A percentile compares a stretch with the other conserved stretches of the same genome.
phyloP scores from a whole-genome alignment of 2,113 vertebrate species.

The Petroica traversi region DNA sequence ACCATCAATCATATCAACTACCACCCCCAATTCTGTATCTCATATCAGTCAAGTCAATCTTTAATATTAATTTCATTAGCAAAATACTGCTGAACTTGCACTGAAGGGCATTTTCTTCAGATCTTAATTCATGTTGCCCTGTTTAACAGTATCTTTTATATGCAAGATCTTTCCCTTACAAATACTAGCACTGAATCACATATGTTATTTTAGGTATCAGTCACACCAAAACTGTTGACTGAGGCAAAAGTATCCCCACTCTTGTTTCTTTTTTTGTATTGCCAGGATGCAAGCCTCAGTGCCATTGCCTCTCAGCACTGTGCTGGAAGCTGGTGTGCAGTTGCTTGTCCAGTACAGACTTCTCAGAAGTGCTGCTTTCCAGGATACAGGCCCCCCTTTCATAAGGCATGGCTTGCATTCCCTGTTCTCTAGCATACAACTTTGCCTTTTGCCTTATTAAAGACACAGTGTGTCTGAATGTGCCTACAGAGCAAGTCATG shows the following conservation, averaged over 20 bases:
- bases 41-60: not conserved
- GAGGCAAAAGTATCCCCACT: not conserved
- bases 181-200: not conserved
- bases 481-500: not conserved
- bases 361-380: not conserved
- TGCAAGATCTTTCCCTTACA: not conserved
- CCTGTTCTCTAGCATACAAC: not conserved
- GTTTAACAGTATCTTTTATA: not conserved
- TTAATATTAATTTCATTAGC: not conserved
- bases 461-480: not conserved
- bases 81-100: not conserved
- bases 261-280: not conserved
- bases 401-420: conserved; percentile 3
- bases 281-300: not conserved
- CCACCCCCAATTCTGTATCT: accelerated
- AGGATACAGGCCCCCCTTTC: conserved; percentile 39
- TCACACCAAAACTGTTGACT: not conserved
- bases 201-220: not conserved
- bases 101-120: not conserved
- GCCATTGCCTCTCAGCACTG: accelerated
- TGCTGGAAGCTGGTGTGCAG: not conserved
- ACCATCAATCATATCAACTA: not conserved
- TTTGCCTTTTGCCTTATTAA: not conserved
- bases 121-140: not conserved
- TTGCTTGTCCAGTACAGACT: not conserved